Percentiles rank a stretch among this genome's conserved stretches.
Conservation (phyloP, 1,140 invertebrate genomes). For the Platorchestia sp. region DNA sequence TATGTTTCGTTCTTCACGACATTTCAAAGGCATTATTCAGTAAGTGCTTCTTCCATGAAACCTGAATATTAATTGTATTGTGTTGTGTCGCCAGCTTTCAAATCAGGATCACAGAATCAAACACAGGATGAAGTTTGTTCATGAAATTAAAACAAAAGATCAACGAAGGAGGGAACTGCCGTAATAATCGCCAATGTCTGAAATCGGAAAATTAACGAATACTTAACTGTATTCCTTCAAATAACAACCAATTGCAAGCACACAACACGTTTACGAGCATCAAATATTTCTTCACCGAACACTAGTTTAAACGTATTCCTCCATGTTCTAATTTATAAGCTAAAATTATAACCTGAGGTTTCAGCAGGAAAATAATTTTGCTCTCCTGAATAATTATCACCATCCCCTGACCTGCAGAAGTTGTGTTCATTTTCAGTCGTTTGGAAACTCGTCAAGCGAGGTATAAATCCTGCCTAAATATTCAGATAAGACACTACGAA, state of each 20-base stretch:
- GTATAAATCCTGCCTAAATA: background rate
- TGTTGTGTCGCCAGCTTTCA: too few relatives aligned
- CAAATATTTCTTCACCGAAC: background rate
- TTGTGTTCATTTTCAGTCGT: background rate
- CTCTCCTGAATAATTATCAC: background rate
- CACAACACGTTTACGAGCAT: background rate
- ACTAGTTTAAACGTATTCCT: background rate
- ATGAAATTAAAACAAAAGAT: background rate
- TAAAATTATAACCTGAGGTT: background rate
- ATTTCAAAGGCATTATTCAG: too few relatives aligned
- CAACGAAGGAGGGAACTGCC: background rate
- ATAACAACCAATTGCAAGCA: background rate
- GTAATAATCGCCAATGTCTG: background rate
- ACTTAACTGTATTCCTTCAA: background rate
- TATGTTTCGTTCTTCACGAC: too few relatives aligned
- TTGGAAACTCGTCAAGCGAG: background rate
- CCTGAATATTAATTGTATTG: too few relatives aligned
- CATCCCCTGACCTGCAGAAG: background rate
- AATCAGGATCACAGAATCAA: too few relatives aligned
- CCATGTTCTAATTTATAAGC: background rate
- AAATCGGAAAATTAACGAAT: background rate
- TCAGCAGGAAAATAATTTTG: background rate
- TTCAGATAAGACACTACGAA: background rate
- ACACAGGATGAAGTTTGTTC: background rate
- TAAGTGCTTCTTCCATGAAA: too few relatives aligned